Percentiles rank a stretch among this genome's conserved stretches.
These are phyloP conservation scores for Podiceps cristatus DNA, from an alignment of 2,113 vertebrate species.

Conservation along the genomic window DNA sequence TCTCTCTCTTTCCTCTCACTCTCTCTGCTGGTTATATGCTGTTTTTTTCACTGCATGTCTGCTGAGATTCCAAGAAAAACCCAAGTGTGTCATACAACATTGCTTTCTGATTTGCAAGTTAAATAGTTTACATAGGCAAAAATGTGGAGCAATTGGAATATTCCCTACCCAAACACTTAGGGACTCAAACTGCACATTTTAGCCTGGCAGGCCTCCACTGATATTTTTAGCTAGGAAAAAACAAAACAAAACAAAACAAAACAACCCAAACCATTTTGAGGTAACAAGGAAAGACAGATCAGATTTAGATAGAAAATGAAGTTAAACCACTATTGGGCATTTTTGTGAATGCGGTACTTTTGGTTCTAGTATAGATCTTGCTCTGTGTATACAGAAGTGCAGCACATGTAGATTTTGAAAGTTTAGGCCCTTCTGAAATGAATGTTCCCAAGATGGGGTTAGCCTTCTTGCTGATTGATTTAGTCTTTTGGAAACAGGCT, in stretches of 20 bases:
- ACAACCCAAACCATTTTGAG: not conserved
- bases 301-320: not conserved
- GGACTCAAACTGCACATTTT: slow-evolving; percentile 63
- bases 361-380: not conserved
- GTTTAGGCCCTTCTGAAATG: not conserved
- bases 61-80: slow-evolving; percentile 68
- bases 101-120: slow-evolving; percentile 74
- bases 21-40: slow-evolving; percentile 25
- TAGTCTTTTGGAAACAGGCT: slow-evolving; percentile 61
- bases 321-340: not conserved
- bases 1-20: not conserved
- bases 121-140: slow-evolving; percentile 72
- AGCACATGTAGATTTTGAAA: not conserved
- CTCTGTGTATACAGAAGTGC: not conserved
- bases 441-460: slow-evolving; percentile 18
- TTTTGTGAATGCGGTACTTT: not conserved
- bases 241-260: not conserved
- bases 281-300: slow-evolving; percentile 35
- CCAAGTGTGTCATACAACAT: slow-evolving; percentile 71
- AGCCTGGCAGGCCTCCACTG: slow-evolving; percentile 52
- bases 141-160: slow-evolving; percentile 66
- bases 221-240: slow-evolving; percentile 45
- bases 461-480: slow-evolving; percentile 68
- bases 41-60: not conserved
- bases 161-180: slow-evolving; percentile 57